Conservation (phyloP, 2,797 vertebrate species). For the Melanotaenia maccullochi region DNA sequence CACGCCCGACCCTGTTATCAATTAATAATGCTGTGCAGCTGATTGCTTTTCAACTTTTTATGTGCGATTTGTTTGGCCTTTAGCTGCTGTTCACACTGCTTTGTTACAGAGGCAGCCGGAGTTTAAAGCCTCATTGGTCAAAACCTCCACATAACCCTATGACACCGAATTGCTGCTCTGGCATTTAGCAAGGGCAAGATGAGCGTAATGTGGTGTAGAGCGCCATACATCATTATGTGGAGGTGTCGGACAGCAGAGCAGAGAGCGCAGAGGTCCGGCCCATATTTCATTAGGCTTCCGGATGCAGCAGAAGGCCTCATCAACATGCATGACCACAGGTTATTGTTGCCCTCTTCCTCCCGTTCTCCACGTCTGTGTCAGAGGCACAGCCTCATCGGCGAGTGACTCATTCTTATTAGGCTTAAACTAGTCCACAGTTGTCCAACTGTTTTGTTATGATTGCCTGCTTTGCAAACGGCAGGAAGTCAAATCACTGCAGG, state of each 20-base stretch:
- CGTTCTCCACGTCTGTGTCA: constrained; percentile 1
- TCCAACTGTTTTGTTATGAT: constrained; percentile 48
- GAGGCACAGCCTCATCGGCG: constrained; percentile 6
- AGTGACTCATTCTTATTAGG: constrained; percentile 46
- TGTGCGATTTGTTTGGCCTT: constrained; percentile 30
- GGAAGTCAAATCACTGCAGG: constrained; percentile 29
- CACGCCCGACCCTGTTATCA: background rate
- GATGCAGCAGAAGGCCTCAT: constrained; percentile 51
- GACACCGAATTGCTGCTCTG: constrained; percentile 68
- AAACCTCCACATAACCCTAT: constrained; percentile 55
- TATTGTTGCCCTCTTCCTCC: constrained; percentile 44
- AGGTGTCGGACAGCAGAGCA: constrained; percentile 56
- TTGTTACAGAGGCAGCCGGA: constrained; percentile 37
- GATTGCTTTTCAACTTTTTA: constrained; percentile 14
- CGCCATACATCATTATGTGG: constrained; percentile 66
- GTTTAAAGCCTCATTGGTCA: constrained; percentile 69
- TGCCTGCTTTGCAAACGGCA: constrained; percentile 17
- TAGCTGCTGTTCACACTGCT: constrained; percentile 21
- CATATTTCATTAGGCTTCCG: constrained; percentile 61
- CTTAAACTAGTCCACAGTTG: constrained; percentile 40
- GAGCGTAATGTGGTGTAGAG: constrained; percentile 50
- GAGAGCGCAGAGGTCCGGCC: constrained; percentile 38
- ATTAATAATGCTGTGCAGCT: constrained; percentile 18
- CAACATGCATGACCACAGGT: constrained; percentile 69
- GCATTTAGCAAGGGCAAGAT: constrained; percentile 74